Evolutionary conservation across 2,797 vertebrate species (phyloP).

Genomic region (Catostomus latipinnis): DNA sequence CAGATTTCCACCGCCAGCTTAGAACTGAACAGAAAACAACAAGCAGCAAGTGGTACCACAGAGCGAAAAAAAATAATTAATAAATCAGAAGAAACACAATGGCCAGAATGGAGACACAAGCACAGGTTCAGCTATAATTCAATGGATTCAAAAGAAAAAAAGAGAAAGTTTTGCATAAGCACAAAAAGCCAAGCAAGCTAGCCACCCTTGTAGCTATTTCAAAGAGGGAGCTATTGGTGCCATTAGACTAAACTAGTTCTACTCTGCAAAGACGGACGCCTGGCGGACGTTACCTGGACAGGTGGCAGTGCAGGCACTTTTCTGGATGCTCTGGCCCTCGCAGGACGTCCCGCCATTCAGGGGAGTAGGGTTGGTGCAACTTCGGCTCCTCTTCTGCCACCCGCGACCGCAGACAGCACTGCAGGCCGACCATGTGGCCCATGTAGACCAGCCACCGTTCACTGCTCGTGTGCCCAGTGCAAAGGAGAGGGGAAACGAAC

Average conservation of each 20-base stretch:
- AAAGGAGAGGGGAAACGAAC: conserved; percentile 59
- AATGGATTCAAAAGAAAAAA: conserved; percentile 49
- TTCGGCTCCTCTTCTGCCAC: conserved; percentile 99
- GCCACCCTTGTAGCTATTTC: neutral
- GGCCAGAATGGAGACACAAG: conserved; percentile 21
- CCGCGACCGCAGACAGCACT: conserved; percentile 96
- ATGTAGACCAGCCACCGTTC: conserved; percentile 99
- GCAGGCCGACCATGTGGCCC: conserved; percentile 98
- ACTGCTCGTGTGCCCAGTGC: conserved; percentile 80
- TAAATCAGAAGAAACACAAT: conserved; percentile 17
- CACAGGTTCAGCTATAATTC: conserved; percentile 40
- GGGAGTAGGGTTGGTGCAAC: conserved; percentile 98
- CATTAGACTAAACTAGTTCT: conserved; percentile 29
- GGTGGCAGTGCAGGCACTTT: conserved; percentile 97
- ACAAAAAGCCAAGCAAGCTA: conserved; percentile 29
- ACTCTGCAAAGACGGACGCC: conserved; percentile 27
- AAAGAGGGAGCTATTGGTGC: conserved; percentile 29
- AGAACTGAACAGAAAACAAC: conserved; percentile 43
- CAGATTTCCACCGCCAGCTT: neutral
- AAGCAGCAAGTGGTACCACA: conserved; percentile 61
- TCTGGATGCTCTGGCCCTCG: conserved; percentile 99
- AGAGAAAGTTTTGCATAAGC: conserved; percentile 24
- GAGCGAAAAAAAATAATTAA: conserved; percentile 44
- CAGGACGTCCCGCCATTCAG: conserved; percentile 98
- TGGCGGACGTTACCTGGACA: conserved; percentile 92